These are phyloP conservation scores for Falco punctatus DNA, from an alignment of 2,113 vertebrate genomes.

Conservation along the genomic window DNA sequence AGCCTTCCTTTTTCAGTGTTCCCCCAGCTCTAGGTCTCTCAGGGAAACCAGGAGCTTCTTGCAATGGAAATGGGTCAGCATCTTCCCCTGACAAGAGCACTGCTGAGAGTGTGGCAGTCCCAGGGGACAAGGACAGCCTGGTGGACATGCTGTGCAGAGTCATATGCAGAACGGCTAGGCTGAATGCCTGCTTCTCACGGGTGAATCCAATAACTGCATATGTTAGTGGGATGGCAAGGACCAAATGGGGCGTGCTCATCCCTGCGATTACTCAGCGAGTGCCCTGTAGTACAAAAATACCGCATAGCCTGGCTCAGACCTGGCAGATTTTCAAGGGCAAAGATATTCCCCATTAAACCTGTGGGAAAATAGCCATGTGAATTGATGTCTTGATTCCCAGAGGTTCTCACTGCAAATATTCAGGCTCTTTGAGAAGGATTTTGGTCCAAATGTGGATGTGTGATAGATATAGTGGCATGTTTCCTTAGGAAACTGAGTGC, in stretches of 20 bases:
- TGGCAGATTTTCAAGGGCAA: slow-evolving; percentile 50
- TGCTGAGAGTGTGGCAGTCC: not conserved
- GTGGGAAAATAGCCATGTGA: slow-evolving; percentile 53
- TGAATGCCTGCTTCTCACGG: not conserved
- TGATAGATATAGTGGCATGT: slow-evolving; percentile 17
- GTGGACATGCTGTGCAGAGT: accelerated
- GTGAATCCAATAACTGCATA: not conserved
- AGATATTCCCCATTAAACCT: slow-evolving; percentile 37
- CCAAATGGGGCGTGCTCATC: not conserved
- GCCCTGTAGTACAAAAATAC: not conserved
- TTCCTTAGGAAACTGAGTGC: not conserved
- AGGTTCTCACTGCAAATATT: slow-evolving; percentile 36
- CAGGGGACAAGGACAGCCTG: not conserved
- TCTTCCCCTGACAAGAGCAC: not conserved
- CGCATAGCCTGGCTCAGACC: not conserved
- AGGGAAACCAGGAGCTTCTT: not conserved
- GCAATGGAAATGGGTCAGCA: not conserved
- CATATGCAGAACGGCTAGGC: not conserved
- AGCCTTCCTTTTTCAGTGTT: not conserved
- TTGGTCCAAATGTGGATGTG: slow-evolving; percentile 40
- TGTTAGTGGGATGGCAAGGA: not conserved
- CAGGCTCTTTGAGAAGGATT: not conserved
- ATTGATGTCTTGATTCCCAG: slow-evolving; percentile 1
- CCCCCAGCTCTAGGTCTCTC: not conserved
- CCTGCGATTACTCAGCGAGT: not conserved